phyloP scores from a whole-genome alignment of 2,113 vertebrate genomes.

The Ammodytes dubius region DNA sequence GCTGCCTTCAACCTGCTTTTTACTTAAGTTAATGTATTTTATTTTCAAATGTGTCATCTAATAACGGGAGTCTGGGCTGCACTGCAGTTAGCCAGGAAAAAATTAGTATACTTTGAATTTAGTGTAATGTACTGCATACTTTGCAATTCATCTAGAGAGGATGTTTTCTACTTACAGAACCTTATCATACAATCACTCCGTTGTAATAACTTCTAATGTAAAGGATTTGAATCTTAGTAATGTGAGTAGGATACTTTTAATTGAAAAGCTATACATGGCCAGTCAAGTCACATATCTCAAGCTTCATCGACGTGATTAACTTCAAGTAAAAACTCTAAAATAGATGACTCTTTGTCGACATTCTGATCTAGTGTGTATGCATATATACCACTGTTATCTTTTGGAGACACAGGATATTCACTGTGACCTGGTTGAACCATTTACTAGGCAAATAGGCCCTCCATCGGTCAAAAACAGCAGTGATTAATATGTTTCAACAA shows the following conservation, averaged over 20 bases:
- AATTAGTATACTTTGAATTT: background rate
- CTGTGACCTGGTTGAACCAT: too few species aligned
- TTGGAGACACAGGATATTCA: too few species aligned
- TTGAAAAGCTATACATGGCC: background rate
- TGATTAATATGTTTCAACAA: too few species aligned
- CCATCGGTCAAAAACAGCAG: too few species aligned
- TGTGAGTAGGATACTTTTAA: slow-evolving; percentile 1
- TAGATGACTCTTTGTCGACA: too few species aligned
- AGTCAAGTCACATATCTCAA: background rate
- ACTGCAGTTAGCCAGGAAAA: background rate
- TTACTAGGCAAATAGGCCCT: too few species aligned
- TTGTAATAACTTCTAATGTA: slow-evolving; percentile 21
- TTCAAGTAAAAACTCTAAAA: too few species aligned
- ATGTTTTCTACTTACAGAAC: slow-evolving; percentile 10
- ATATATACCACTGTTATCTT: too few species aligned
- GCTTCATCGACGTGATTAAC: too few species aligned
- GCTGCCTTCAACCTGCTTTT: slow-evolving; percentile 14
- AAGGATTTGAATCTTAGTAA: slow-evolving; percentile 16
- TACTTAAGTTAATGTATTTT: background rate
- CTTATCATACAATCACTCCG: slow-evolving; percentile 21
- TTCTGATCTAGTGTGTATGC: too few species aligned
- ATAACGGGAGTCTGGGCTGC: background rate
- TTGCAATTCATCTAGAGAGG: background rate
- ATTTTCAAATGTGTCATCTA: slow-evolving; percentile 23
- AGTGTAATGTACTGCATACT: background rate